Base-by-base conservation (phyloP, 2,797 vertebrate species). In the Propithecus deckenii region DNA sequence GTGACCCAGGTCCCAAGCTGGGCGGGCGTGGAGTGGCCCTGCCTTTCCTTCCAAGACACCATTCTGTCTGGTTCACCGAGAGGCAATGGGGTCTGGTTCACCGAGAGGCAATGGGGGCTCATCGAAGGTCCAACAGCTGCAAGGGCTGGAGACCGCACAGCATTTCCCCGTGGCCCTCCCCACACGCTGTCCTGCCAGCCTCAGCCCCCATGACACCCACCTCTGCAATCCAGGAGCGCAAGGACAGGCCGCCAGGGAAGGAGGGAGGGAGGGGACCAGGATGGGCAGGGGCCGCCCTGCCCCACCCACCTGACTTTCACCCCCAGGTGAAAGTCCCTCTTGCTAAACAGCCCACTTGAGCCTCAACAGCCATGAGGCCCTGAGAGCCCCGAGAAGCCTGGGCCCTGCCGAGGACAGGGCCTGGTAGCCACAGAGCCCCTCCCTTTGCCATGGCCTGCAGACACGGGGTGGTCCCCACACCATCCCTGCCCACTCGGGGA, bases 111-210 rank as follows among this genome's bases (percentile, higher is more conserved):
- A 25, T 17, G 15, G 20, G 61, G 30, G 30, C 28, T 22, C 52
- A 20, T 63, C 35, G 17, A 28, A 28, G 12, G 55, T 22, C 84
- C 25, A 28, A 43, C 9, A 55, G 52, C 63, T 69, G 25, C 13
- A 13, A 57, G 43, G 35, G 18, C 35, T 3, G 35, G 12, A 4
- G 28, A 17, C 43, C 35, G 2, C 3, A 0, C 0, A 0, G 9
- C 1, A 1, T 3, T 46, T 76, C 30, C 46, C 55, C 3, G 0
- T 0, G 15, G 2, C 69, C n/a, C 52, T 59, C 28, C 43, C 15
- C n/a, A 30, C 30, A 23, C 0, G 0, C 32, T 41, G 0, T 20
- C 38, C 9, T 7, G 35, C 20, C 0, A 2, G 7, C 38, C 71
- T 74, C 65, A 65, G 35, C 2, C 41, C 22, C 65, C 28, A 0